These are phyloP conservation scores for Sebastes hopkinsi DNA, from an alignment of 2,797 vertebrate species.

Conservation along the genomic window DNA sequence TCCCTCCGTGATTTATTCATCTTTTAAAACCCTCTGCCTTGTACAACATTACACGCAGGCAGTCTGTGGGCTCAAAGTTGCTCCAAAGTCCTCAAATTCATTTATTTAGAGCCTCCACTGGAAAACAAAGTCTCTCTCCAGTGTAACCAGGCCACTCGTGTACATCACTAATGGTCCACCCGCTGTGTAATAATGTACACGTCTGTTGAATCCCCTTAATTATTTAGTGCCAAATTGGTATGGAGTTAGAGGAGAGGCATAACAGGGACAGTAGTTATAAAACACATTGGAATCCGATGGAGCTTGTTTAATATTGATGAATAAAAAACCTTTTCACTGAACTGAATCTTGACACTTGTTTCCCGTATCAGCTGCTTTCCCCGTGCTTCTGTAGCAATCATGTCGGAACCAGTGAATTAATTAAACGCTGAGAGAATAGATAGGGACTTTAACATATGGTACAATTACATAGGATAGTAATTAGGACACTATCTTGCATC, in stretches of 20 bases:
- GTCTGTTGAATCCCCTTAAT: conserved; percentile 58
- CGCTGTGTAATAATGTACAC: conserved; percentile 45
- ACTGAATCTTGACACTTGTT: conserved; percentile 27
- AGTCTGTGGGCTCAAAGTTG: conserved; percentile 18
- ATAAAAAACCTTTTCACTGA: conserved; percentile 39
- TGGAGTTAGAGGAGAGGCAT: conserved; percentile 24
- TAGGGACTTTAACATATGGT: conserved; percentile 33
- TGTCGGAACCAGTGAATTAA: conserved; percentile 13
- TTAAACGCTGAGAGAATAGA: conserved; percentile 13
- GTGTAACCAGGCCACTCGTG: conserved; percentile 45
- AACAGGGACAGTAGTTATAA: conserved; percentile 36
- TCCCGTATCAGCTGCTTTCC: background rate
- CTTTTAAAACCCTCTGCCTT: conserved; percentile 23
- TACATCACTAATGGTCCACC: conserved; percentile 52
- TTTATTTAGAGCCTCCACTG: conserved; percentile 9
- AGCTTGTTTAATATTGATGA: conserved; percentile 65
- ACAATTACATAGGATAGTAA: conserved; percentile 35
- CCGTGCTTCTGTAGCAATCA: background rate
- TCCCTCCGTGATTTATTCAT: conserved; percentile 23
- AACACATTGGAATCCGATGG: conserved; percentile 40
- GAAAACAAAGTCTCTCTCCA: conserved; percentile 37
- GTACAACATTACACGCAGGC: conserved; percentile 1
- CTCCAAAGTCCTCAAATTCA: conserved; percentile 32
- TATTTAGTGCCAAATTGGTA: conserved; percentile 62
- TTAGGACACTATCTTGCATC: conserved; percentile 12